Base-by-base conservation (phyloP, 2,113 vertebrate species). In the Phyllopteryx taeniolatus region DNA sequence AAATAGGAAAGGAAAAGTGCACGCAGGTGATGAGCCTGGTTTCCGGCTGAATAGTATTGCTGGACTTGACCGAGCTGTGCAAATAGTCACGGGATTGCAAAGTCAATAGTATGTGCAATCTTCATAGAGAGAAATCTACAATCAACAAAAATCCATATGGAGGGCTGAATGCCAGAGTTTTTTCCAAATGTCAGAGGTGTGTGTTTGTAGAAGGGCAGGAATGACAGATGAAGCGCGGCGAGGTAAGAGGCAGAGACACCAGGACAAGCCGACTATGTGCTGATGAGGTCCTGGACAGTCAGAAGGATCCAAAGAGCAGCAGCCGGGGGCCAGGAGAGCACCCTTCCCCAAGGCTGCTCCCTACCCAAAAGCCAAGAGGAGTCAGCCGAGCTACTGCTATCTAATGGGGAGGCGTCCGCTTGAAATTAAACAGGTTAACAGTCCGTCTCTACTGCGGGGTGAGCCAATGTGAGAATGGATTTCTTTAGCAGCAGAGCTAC, bases 71-170 rank as follows among this genome's bases (percentile, higher is more conserved):
- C 0, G 67, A 79, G 86, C 91, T 89, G 87, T 89, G 88, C 89
- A 94, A 93, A 93, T 90, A 93, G 87, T 93, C 90, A 85, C 73
- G 81, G 90, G 87, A 90, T 89, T 88, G 81, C 82, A 84, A 87
- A 90, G 92, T 92, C 91, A 91, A 94, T 93, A 93, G 90, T 88
- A 89, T 69, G 86, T 87, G 81, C 90, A 88, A 91, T 93, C 89
- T 90, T 88, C 81, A 78, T 83, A 80, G 91, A 86, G 80, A 83
- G 82, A 83, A 90, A 86, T 90, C 92, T 89, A 90, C 91, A 90
- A 92, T 93, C 88, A 91, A 91, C 89, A 89, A 89, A 90, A 92
- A 93, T 92, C 92, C 84, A 93, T 92, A 91, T 84, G 84, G 82
- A 83, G 83, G 91, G 85, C 35, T 91, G 92, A 93, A 91, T 91